Conservation (phyloP, 2,888 invertebrate species). For the Hetaerina titia region DNA sequence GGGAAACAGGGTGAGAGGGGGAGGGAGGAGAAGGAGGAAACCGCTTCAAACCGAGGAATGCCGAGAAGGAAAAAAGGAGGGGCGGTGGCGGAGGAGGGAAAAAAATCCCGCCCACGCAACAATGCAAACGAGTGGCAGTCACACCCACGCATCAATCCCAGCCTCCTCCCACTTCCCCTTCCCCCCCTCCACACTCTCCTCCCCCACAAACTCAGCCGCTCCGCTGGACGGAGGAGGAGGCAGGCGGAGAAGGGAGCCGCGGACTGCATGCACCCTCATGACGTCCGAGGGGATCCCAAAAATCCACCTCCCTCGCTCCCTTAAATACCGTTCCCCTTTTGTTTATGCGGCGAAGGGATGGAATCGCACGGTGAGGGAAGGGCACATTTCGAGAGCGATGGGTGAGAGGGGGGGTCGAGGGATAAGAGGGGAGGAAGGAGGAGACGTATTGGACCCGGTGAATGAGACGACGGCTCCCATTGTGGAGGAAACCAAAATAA, state of each 20-base stretch:
- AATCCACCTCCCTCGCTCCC: background rate
- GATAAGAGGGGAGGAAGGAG: background rate
- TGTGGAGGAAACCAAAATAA: background rate
- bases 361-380: background rate
- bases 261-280: too few species aligned
- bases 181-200: too few species aligned
- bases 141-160: conserved; percentile 23
- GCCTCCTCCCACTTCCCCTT: background rate
- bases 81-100: background rate
- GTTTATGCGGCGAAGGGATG: background rate
- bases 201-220: too few species aligned
- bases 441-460: background rate
- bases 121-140: background rate
- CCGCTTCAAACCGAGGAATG: conserved; percentile 39
- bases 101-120: conserved; percentile 34
- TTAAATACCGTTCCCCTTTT: background rate
- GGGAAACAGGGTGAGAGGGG: background rate
- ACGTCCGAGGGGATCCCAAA: too few species aligned
- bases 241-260: too few species aligned
- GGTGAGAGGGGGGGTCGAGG: background rate
- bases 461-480: background rate
- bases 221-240: too few species aligned
- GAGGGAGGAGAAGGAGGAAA: background rate
- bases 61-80: background rate
- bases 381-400: background rate